phyloP scores from a whole-genome alignment of 2,888 invertebrate species.

The Microctonus aethiopoides region DNA sequence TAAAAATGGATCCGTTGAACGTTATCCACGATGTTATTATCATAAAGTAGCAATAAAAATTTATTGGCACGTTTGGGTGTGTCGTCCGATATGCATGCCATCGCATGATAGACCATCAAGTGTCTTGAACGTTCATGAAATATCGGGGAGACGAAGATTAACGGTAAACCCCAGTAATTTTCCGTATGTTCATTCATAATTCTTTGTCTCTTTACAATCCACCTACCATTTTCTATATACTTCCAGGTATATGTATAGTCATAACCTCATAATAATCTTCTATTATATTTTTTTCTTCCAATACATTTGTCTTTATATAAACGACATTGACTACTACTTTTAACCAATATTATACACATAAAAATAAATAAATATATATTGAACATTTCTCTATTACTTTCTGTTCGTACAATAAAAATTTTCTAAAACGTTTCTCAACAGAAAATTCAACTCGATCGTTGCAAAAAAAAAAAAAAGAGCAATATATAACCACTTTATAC shows the following conservation, averaged over 20 bases:
- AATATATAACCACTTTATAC: conserved; percentile 4
- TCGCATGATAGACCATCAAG: conserved; percentile 24
- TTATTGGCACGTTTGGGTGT: conserved; percentile 58
- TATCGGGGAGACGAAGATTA: conserved; percentile 20
- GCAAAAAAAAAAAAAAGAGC: no score
- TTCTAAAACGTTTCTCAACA: conserved; percentile 2
- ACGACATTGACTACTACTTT: not conserved
- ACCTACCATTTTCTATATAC: not conserved
- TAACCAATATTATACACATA: not conserved
- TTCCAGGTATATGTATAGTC: no score
- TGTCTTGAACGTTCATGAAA: conserved; percentile 6
- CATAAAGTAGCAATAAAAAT: conserved; percentile 64
- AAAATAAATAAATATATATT: no score
- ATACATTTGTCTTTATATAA: conserved; percentile 17
- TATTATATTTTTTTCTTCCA: not conserved
- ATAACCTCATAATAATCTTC: not conserved
- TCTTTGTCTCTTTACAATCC: not conserved
- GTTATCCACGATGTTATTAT: conserved; percentile 56
- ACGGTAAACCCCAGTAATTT: conserved; percentile 16
- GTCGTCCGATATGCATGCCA: not conserved
- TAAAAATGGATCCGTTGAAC: conserved; percentile 57
- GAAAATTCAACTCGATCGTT: not conserved
- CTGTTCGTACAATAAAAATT: not conserved
- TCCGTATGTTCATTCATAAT: not conserved
- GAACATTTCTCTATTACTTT: no score